Base-by-base conservation (phyloP, 2,797 vertebrate species). In the Cryptoblepharus egeriae region DNA sequence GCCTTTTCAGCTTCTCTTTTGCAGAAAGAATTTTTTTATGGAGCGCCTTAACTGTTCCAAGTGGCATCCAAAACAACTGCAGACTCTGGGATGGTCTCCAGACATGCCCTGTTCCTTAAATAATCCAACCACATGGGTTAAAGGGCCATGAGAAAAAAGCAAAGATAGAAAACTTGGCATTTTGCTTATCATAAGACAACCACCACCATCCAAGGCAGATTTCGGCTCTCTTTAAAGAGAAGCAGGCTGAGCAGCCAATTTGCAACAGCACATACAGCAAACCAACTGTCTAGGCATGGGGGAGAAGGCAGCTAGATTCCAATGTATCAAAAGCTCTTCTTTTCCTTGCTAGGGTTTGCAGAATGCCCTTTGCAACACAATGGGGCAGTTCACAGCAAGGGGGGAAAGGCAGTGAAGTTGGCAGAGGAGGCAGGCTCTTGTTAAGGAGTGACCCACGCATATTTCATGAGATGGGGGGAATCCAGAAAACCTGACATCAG, bases 141-240 rank as follows among this genome's bases (percentile, higher is more conserved):
- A 92, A 91, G 93, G 92, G 91, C 90, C 92, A 92, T 90, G 83
- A 92, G 93, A 94, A 93, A n/a, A 92, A 90, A 81, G 63, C 85
- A 81, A 90, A 79, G 77, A 83, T 32, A 81, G 84, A 83, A 92
- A 90, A 88, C 77, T 64, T 76, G 84, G 90, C 90, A 87, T 87
- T 88, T 83, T 26, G 16, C 57, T 84, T 83, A 90, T 92, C 71
- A 57, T 67, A 73, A 74, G 91, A 35, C 85, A 83, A 42, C 76
- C 75, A 81, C 86, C 92, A 58, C 13, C 4, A 90, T 85, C 35
- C 83, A 83, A 77, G 35, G 81, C 85, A 88, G 75, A 76, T 0
- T 83, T 91, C 82, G 58, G 65, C 81, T 92, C 90, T 91, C 88
- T 84, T 83, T 88, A 89, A 79, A 13, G 35, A 58, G 83, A 90